Evolutionary conservation across 2,113 vertebrate species (phyloP), one percentile per base, ranked within the genome.

Genomic region (Balaeniceps rex): DNA sequence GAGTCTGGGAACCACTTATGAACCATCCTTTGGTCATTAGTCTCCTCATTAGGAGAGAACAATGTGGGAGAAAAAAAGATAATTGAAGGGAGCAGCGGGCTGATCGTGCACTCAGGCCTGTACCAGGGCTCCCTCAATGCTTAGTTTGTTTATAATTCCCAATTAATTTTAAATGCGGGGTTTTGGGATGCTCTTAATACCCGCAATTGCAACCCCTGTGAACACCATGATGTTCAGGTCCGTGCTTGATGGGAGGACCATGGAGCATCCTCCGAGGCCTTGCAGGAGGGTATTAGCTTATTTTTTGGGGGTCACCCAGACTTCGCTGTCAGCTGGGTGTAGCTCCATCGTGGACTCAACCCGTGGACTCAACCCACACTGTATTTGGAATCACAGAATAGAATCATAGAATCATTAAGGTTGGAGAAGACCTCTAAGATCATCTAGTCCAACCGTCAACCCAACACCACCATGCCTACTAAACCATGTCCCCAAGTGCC

Each of bases 11-110:
- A 98, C 98, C 97, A 96, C 96, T 96, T 96, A 95, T 95, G 97
- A 97, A 96, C 97, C 97, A 86, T 97, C 96, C 96, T 96, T 96
- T 95, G 93, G 97, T 97, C 97, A 98, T 98, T 98, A 97, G 97
- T 93, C 94, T 98, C 98, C 98, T 98, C 99, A 99, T 99, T 99
- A 99, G 98, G 97, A 31, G 92, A 94, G 94, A 92, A 97, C 97
- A 98, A 98, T 95, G 85, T 14, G 75, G 44, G 72, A 24, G 78
- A 90, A 95, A 94, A 94, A 94, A 97, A 97, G 98, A 97, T 97
- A 97, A 98, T 98, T 95, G 97, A 94, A 98, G 96, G 97, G 97
- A 97, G 97, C 94, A 95, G 94, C 34, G 84, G 92, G 94, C 75
- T 93, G 97, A 97, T 91, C 87, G 86, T 18, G 86, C 91, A 70